These are phyloP conservation scores for Mormyrus iriodes DNA, from an alignment of 2,113 vertebrate genomes.

Conservation along the genomic window DNA sequence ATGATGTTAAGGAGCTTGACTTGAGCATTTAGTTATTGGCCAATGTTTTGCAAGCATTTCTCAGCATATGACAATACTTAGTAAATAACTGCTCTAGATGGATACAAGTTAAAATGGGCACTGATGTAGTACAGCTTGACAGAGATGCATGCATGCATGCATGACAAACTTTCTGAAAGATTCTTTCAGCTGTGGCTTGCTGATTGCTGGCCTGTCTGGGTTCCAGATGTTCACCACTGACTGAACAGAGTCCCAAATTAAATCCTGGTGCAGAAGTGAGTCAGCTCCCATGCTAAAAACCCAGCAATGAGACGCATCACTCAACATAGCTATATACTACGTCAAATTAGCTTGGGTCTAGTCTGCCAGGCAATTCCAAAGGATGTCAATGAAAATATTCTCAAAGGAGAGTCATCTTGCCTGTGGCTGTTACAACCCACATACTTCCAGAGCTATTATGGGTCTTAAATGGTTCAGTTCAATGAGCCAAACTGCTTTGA, in stretches of 20 bases:
- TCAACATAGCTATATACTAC: not conserved
- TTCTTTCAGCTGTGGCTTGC: not conserved
- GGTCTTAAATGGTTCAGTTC: not conserved
- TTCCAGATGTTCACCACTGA: not conserved
- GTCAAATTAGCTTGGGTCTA: not conserved
- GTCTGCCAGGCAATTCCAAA: not conserved
- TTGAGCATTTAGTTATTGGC: not conserved
- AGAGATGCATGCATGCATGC: not conserved
- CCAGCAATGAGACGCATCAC: not conserved
- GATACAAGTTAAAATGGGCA: not conserved
- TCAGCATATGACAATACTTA: not conserved
- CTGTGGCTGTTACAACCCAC: not conserved
- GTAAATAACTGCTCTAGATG: not conserved
- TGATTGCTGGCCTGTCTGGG: not conserved
- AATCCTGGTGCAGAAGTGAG: not conserved
- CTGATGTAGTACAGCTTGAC: not conserved
- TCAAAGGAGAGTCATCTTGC: not conserved
- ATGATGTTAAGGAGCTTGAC: not conserved
- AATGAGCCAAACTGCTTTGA: not conserved
- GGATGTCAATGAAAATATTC: not conserved
- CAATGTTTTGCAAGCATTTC: not conserved
- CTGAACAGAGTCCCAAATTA: not conserved
- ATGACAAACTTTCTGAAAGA: not conserved
- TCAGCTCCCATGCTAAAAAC: not conserved
- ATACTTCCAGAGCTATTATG: not conserved